Conservation (phyloP, 1,140 invertebrate species). For the Hydropsyche tenuis region DNA sequence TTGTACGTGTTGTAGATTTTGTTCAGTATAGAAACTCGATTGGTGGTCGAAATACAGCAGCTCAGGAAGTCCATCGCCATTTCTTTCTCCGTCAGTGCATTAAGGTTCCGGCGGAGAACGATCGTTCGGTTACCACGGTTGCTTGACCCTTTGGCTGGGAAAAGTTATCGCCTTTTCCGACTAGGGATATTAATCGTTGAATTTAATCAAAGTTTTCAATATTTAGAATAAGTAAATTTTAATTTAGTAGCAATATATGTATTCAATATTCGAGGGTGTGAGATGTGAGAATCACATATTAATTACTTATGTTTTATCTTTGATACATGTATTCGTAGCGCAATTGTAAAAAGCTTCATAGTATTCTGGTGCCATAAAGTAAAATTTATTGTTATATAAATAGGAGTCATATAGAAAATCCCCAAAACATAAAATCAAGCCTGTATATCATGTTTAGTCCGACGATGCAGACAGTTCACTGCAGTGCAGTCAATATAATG, state of each 20-base stretch:
- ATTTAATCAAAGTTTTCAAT: too few species aligned
- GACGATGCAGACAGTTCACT: slow-evolving; percentile 5
- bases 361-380: too few species aligned
- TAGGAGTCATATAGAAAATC: neutral
- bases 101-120: slow-evolving; percentile 28
- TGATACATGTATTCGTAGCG: too few species aligned
- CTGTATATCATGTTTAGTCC: slow-evolving; percentile 17
- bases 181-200: neutral
- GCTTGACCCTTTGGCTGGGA: slow-evolving; percentile 3
- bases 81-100: slow-evolving; percentile 31
- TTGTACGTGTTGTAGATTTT: too few species aligned
- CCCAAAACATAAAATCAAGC: neutral
- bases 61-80: slow-evolving; percentile 22
- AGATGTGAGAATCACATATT: too few species aligned
- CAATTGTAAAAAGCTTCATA: too few species aligned
- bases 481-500: slow-evolving; percentile 4
- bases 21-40: too few species aligned
- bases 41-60: neutral
- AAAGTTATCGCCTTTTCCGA: neutral
- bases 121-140: slow-evolving; percentile 23
- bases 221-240: too few species aligned
- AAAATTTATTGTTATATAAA: neutral
- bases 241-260: too few species aligned
- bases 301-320: too few species aligned
- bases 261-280: too few species aligned